Conservation (phyloP, 2,888 invertebrate species). For the Celastrina argiolus region DNA sequence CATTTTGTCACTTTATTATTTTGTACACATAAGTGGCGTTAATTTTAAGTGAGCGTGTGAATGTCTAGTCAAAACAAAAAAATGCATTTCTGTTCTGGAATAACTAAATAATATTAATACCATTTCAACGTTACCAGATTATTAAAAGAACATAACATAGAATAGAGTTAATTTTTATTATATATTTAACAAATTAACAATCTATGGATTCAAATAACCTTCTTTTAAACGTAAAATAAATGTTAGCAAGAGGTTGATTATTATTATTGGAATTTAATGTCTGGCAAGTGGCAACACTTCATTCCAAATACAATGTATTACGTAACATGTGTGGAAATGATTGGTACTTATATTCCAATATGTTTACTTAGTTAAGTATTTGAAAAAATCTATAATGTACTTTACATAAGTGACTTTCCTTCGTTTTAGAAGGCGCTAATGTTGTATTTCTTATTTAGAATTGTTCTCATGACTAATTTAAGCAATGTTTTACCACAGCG, state of each 20-base stretch:
- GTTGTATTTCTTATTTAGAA: constrained; percentile 36
- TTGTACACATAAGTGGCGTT: constrained; percentile 14
- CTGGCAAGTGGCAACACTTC: constrained; percentile 12
- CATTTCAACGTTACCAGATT: background rate
- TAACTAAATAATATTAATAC: constrained; percentile 12
- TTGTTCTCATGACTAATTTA: constrained; percentile 35
- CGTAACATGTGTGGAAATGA: background rate
- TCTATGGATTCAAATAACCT: too few relatives aligned
- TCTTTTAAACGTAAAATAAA: too few relatives aligned
- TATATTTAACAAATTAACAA: too few relatives aligned
- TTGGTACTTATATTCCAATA: constrained; percentile 18
- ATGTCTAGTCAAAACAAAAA: constrained; percentile 63
- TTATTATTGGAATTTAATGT: background rate
- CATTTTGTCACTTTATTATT: background rate
- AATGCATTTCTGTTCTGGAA: constrained; percentile 28
- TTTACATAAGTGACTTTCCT: constrained; percentile 40
- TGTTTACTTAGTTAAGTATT: background rate
- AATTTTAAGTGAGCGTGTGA: constrained; percentile 45
- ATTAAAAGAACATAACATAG: background rate
- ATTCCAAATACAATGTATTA: constrained; percentile 5
- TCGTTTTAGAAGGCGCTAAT: constrained; percentile 64
- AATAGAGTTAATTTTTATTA: too few relatives aligned
- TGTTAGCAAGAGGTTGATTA: background rate
- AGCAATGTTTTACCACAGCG: constrained; percentile 27
- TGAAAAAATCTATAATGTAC: constrained; percentile 24